Evolutionary conservation across 2,113 vertebrate genomes (phyloP).

Genomic region (Chloropsis hardwickii): DNA sequence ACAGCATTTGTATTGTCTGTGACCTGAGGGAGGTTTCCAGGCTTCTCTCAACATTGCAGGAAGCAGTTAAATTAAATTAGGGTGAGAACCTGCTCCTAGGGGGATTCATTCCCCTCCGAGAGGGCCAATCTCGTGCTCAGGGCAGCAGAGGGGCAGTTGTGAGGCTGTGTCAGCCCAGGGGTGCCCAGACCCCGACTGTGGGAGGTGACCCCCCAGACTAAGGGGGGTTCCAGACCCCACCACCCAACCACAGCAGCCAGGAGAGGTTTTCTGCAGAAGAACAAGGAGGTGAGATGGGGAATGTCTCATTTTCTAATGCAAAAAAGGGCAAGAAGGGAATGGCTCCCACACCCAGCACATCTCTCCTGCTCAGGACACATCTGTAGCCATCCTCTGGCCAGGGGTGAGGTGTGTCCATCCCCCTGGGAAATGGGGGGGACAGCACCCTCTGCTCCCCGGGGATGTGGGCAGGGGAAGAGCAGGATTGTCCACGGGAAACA

Average conservation of each 20-base stretch:
- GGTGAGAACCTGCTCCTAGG: neutral
- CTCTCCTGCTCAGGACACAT: neutral
- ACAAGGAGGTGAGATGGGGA: neutral
- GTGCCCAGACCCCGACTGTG: neutral
- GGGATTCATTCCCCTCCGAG: accelerated
- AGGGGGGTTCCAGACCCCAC: neutral
- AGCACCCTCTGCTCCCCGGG: neutral
- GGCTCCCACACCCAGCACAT: neutral
- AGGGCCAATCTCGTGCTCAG: accelerated
- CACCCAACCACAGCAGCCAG: neutral
- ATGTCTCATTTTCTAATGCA: neutral
- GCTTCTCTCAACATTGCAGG: neutral
- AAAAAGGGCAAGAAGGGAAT: neutral
- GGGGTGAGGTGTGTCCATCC: neutral
- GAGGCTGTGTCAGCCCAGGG: neutral
- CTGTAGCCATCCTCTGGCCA: neutral
- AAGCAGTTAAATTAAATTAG: accelerated
- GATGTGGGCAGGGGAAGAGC: neutral
- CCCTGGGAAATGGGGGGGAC: accelerated
- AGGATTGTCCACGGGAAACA: neutral
- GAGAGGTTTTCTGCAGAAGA: neutral
- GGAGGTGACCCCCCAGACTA: neutral
- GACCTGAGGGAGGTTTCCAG: neutral
- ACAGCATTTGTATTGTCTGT: accelerated
- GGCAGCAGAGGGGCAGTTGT: neutral